These are phyloP conservation scores for Diogma glabrata DNA, from an alignment of 2,888 invertebrate genomes.

Conservation along the genomic window DNA sequence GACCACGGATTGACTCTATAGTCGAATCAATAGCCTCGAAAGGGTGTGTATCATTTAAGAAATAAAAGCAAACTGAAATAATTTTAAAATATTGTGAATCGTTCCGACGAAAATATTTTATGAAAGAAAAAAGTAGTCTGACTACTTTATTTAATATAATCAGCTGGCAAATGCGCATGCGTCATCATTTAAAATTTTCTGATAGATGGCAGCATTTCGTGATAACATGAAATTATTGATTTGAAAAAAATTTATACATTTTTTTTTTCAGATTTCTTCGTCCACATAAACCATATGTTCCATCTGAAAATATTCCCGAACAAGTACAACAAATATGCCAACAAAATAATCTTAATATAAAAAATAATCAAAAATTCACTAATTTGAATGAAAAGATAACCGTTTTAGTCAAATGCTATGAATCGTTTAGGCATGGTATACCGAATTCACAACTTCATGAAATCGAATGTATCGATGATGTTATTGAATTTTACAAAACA, in stretches of 20 bases:
- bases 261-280: constrained; percentile 56
- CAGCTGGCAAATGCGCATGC: constrained; percentile 12
- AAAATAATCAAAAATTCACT: constrained; percentile 24
- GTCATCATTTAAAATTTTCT: background rate
- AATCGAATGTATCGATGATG: constrained; percentile 57
- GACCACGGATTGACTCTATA: constrained; percentile 40
- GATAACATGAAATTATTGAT: constrained; percentile 15
- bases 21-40: constrained; percentile 54
- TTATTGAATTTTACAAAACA: constrained; percentile 59
- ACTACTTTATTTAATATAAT: constrained; percentile 10
- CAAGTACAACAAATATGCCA: constrained; percentile 50
- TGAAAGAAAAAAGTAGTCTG: constrained; percentile 10
- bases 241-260: constrained; percentile 12
- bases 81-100: constrained; percentile 1
- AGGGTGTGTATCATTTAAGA: constrained; percentile 45
- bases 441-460: constrained; percentile 73
- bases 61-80: constrained; percentile 17
- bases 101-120: background rate
- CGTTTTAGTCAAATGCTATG: constrained; percentile 55
- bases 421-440: constrained; percentile 61
- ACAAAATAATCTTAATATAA: constrained; percentile 40
- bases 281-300: constrained; percentile 59
- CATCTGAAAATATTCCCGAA: constrained; percentile 51
- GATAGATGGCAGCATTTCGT: constrained; percentile 6
- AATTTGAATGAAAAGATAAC: constrained; percentile 44